Conservation (phyloP, 2,113 vertebrate species). For the Cyanoliseus patagonus region DNA sequence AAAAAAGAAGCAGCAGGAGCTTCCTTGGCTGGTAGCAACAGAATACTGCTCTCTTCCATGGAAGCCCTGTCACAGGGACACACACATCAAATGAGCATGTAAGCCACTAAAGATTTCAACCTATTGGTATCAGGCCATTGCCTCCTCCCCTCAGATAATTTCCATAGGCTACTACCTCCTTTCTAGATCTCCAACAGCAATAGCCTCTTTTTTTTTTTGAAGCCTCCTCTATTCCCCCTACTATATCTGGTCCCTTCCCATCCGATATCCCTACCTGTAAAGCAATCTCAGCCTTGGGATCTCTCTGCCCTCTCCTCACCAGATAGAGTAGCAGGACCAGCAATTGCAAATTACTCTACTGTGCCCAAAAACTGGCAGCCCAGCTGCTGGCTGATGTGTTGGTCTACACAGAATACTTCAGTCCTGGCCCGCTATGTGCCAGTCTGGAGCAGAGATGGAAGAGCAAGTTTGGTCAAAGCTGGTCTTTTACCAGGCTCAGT, state of each 20-base stretch:
- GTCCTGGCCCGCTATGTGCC: background rate
- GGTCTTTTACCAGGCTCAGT: background rate
- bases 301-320: background rate
- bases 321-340: background rate
- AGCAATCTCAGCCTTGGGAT: background rate
- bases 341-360: background rate
- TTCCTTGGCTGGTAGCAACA: background rate
- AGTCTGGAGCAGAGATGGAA: background rate
- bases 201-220: background rate
- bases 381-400: background rate
- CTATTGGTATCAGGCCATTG: background rate
- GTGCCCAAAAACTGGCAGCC: background rate
- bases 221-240: background rate
- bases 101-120: background rate
- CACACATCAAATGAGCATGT: background rate
- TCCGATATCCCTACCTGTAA: background rate
- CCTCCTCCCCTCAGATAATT: background rate
- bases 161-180: background rate
- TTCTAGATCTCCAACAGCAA: background rate
- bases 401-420: background rate
- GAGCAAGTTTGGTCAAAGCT: background rate
- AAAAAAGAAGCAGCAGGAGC: background rate
- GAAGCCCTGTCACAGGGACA: background rate
- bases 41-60: background rate
- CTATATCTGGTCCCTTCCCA: background rate